Base-by-base conservation (phyloP, 2,797 vertebrate species). In the Sibirionetta formosa region DNA sequence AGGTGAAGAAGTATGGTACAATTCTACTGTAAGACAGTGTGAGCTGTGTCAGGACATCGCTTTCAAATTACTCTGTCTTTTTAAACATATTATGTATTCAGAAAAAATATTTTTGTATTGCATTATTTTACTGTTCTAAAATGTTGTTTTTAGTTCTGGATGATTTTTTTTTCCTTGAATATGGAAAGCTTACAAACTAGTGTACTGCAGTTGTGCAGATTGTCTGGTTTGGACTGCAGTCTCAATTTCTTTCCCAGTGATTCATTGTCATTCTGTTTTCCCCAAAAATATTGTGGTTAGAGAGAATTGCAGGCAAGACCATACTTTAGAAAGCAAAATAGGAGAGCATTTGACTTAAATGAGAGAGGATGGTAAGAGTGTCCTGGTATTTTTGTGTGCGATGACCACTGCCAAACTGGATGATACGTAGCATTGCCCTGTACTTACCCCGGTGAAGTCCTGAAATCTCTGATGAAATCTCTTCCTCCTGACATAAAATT, bases 71-170 rank as follows among this genome's bases (percentile, higher is more conserved):
- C 35, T 88, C 16, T 75, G 12, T 75, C 44, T 76, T 88, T 93
- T 86, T 50, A 57, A 82, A 44, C 7, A 35, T 27, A 14, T 44
- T 33, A 63, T 26, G 6, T 58, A 64, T 58, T 96, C 29, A 85
- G 86, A 66, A 46, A 14, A 86, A 51, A 22, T 13, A 18, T 51
- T 63, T 33, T 84, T 89, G 5, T 57, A n/a, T 19, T 72, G 38
- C 17, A 44, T 86, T 94, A 53, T 87, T 88, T 86, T 85, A 82
- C 48, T 53, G 11, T 79, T 88, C 66, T 71, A 63, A 85, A 82
- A 17, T 6, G 9, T 53, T 27, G 11, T 23, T 40, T 93, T 90
- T 92, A 50, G 50, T 63, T 76, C 29, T 36, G 86, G 19, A 8
- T 91, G 17, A 68, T 40, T 85, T 61, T 84, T 77, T 68, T 58